Evolutionary conservation across 2,888 invertebrate genomes (phyloP), one percentile per base, ranked within the genome.

Genomic region (Drosophila colorata): DNA sequence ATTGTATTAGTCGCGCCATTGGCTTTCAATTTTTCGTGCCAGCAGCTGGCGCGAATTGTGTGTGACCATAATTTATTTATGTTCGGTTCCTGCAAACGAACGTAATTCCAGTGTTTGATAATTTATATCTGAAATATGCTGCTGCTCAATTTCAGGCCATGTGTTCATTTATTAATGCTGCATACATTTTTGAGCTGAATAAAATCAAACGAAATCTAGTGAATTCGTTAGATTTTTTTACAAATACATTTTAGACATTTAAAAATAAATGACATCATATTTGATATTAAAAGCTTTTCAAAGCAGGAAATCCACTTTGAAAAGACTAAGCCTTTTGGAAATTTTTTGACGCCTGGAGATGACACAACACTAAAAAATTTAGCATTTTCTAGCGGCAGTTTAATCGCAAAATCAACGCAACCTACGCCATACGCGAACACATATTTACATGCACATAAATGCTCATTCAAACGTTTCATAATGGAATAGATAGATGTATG

Each of bases 391-490:
- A 55, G 14, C 56, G 67, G 63, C 56, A 58, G 35, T 64, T 77
- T 64, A 63, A 66, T 31, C 55, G 56, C 55, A 57, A 53, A 60
- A 73, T 60, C 53, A 70, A 13, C 13, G 33, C 40, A 16, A 43
- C 41, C 25, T 28, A 13, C 16, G 59, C 38, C 25, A 57, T 43
- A 37, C 53, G 28, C 28, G 8, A 9, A 9, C 9, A 28, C 28
- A 28, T 2, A 9, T 8, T 28, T 28, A 63, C 59, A 73, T 59
- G 37, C 55, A 52, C 63, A 84, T 79, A 66, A 69, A 74, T 87
- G 81, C 67, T 75, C 87, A 84, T 81, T 88, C 66, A 79, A 86
- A 86, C 86, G 81, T 74, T 83, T 81, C 86, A 87, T 86, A 85
- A 85, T 77, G 79, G 55, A 58, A 56, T 33, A 81, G 49, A 59